Evolutionary conservation across 2,888 invertebrate genomes (phyloP), one percentile per base, ranked within the genome.

Genomic region (Scaptomyza polygonia): DNA sequence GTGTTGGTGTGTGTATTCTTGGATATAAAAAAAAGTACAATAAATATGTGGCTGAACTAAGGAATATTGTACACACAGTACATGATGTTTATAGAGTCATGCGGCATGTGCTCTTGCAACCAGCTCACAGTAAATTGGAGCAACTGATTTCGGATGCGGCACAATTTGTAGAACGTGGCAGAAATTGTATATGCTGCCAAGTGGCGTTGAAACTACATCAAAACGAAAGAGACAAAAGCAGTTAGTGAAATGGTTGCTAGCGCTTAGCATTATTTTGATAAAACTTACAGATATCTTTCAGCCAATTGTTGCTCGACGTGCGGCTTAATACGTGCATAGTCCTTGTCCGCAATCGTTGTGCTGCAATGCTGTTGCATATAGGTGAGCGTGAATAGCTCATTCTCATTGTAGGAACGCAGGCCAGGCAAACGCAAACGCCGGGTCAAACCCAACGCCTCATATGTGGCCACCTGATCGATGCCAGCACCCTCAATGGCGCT

Each of bases 341-440:
- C 89, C 73, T 89, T 91, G 47, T 89, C 89, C 51, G 91, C 88
- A 58, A 91, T 88, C 4, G 89, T 78, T n/a, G 90, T 89, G 56
- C 91, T 91, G 54, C 92, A 92, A 61, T 91, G 91, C 59, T 90
- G 90, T 59, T 92, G 92, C 90, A 92, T 89, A 59, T 90, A 89
- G 29, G 90, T 84, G 25, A 92, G 65, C 3, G 91, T 89, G 48
- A 90, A 92, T n/a, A 91, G 81, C 68, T 92, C 91, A 36, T 91
- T 90, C 63, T 91, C 90, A 42, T 90, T 89, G 32, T 77, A 88
- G n/a, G 89, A 88, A 14, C 91, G 88, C 54, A 92, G 67, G 0
- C 91, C 92, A 0, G 91, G 90, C 53, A 91, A 70, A 0, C 91
- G 87, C 32, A 87, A 77, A 0, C 89, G 86, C 42, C 87, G 81